phyloP scores from a whole-genome alignment of 2,888 invertebrate genomes.

The Notodonta ziczac region DNA sequence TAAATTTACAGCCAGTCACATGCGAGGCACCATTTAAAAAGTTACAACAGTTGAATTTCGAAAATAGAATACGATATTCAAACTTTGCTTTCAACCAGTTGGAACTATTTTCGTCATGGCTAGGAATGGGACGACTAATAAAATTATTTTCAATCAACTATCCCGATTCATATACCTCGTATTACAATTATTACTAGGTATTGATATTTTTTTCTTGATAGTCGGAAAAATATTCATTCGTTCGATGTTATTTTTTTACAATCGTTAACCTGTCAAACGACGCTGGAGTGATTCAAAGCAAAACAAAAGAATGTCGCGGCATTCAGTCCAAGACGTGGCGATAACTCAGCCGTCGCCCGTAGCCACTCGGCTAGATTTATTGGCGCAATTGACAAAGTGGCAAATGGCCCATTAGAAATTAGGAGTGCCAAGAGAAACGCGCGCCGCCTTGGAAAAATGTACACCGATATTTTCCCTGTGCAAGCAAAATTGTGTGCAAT shows the following conservation, averaged over 20 bases:
- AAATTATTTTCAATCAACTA: conserved; percentile 64
- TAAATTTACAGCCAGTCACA: conserved; percentile 22
- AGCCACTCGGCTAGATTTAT: conserved; percentile 77
- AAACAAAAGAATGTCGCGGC: conserved; percentile 77
- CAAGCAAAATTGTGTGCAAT: conserved; percentile 78
- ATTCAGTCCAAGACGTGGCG: conserved; percentile 71
- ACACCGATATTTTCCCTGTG: conserved; percentile 75
- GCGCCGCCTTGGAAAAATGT: conserved; percentile 73
- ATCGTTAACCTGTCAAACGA: conserved; percentile 37
- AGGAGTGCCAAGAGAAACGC: conserved; percentile 68
- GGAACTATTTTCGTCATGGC: conserved; percentile 61
- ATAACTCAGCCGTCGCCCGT: conserved; percentile 70
- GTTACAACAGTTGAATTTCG: conserved; percentile 53
- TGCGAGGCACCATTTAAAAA: conserved; percentile 48
- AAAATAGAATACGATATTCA: conserved; percentile 64
- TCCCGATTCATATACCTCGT: conserved; percentile 49
- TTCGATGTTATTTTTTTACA: conserved; percentile 11
- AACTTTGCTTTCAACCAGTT: conserved; percentile 74
- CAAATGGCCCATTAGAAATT: conserved; percentile 85
- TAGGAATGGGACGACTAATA: conserved; percentile 59
- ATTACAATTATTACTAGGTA: background rate
- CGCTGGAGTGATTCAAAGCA: conserved; percentile 41
- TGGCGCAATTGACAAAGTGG: conserved; percentile 85
- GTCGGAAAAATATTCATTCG: no score
- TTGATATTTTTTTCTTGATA: no score